Conservation (phyloP, 2,113 vertebrate species). For the Nematolebias whitei region DNA sequence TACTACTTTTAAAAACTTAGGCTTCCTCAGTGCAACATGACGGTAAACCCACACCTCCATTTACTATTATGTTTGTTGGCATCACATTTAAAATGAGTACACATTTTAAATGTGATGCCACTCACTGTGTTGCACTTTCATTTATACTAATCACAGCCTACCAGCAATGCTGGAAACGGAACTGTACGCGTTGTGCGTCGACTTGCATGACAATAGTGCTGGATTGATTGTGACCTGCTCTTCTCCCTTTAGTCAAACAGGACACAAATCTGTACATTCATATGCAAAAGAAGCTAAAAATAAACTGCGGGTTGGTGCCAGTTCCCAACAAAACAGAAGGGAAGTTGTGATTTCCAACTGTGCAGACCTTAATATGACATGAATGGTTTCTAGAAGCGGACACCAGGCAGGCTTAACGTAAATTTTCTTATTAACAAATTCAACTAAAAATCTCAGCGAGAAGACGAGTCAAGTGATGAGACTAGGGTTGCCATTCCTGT, state of each 20-base stretch:
- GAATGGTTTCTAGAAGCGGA: conserved; percentile 35
- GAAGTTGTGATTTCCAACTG: conserved; percentile 37
- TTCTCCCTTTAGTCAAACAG: conserved; percentile 21
- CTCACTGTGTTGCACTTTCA: not conserved
- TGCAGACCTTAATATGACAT: conserved; percentile 53
- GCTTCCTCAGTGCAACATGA: too few relatives aligned
- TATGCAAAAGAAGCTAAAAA: conserved; percentile 24
- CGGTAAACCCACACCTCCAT: too few relatives aligned
- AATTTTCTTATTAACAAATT: conserved; percentile 17
- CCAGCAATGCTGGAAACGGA: not conserved
- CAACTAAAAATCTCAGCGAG: conserved; percentile 38
- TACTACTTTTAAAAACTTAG: too few relatives aligned
- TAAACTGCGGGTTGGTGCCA: conserved; percentile 5
- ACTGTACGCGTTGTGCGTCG: not conserved
- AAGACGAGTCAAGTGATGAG: conserved; percentile 54
- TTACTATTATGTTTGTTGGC: too few relatives aligned
- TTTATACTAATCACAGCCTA: not conserved
- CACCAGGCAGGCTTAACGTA: conserved; percentile 19
- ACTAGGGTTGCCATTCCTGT: conserved; percentile 56
- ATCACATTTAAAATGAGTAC: not conserved
- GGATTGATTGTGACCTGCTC: conserved; percentile 52
- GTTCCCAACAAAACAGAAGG: conserved; percentile 17
- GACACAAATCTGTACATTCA: conserved; percentile 50
- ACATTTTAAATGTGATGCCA: not conserved
- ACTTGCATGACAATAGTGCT: not conserved